Conservation (phyloP, 53 echinoderm and acorn worm genomes). For the Apostichopus leukothele region DNA sequence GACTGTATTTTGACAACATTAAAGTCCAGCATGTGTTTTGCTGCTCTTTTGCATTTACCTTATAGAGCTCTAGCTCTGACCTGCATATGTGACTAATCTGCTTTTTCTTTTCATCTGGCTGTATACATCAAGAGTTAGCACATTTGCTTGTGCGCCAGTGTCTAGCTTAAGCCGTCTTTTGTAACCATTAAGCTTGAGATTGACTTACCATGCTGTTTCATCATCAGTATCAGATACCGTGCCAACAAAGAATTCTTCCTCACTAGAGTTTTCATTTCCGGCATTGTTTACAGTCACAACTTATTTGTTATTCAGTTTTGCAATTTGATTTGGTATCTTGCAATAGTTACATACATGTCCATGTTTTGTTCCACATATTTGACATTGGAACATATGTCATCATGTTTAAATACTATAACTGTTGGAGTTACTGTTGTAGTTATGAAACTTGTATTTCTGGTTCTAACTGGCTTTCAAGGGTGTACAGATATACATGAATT, state of each 20-base stretch:
- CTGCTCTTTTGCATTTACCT: not conserved
- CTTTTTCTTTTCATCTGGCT: not conserved
- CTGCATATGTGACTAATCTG: not conserved
- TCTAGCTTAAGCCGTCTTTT: not conserved
- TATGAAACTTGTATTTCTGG: no score
- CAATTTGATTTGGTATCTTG: not conserved
- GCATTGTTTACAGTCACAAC: not conserved
- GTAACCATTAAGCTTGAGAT: not conserved
- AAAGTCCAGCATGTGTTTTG: not conserved
- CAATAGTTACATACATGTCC: not conserved
- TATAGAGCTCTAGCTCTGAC: not conserved
- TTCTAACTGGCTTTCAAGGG: no score
- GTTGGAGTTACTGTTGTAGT: no score
- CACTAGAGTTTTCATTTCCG: not conserved
- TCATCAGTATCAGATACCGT: not conserved
- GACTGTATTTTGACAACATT: not conserved
- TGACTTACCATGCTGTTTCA: not conserved
- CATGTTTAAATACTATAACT: no score
- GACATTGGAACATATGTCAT: not conserved
- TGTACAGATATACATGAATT: no score
- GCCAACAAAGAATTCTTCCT: constrained; percentile 16
- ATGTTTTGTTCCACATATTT: constrained; percentile 17
- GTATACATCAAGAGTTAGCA: not conserved
- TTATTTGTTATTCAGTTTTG: not conserved
- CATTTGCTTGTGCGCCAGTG: constrained; percentile 21